Conservation (phyloP, 1,140 invertebrate species). For the Stegodyphus dumicola region DNA sequence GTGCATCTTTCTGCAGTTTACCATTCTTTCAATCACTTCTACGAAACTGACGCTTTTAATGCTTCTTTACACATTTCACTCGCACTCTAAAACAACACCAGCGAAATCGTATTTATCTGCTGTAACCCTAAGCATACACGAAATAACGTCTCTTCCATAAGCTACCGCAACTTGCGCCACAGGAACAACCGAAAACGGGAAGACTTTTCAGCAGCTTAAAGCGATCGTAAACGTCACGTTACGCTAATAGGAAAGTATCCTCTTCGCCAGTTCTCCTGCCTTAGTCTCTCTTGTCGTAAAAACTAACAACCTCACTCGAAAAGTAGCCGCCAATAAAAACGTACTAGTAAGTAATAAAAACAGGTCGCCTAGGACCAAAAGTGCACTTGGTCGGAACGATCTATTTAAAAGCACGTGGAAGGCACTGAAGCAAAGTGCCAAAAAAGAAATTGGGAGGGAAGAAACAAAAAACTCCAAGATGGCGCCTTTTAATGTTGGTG, state of each 20-base stretch:
- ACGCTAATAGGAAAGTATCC: constrained; percentile 14
- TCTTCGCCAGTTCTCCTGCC: not conserved
- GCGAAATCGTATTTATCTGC: constrained; percentile 28
- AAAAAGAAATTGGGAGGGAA: too few relatives aligned
- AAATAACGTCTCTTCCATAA: not conserved
- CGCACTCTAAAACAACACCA: not conserved
- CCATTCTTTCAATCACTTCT: too few relatives aligned
- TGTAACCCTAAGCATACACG: constrained; percentile 26
- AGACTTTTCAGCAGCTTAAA: not conserved
- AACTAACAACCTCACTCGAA: constrained; percentile 41
- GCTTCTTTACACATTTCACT: too few relatives aligned
- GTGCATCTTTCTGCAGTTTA: too few relatives aligned
- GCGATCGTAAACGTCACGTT: constrained; percentile 25
- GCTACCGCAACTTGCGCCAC: too few relatives aligned
- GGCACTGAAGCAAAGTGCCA: not conserved
- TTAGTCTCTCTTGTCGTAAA: constrained; percentile 11
- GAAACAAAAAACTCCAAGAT: too few relatives aligned
- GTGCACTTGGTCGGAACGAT: not conserved
- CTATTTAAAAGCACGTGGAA: not conserved
- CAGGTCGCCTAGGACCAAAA: not conserved
- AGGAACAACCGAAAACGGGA: too few relatives aligned
- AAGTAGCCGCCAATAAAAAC: constrained; percentile 44
- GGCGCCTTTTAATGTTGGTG: too few relatives aligned
- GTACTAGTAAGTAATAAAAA: constrained; percentile 43
- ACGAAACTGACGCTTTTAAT: too few relatives aligned